phyloP scores from a whole-genome alignment of 2,113 vertebrate species.

The Pygoscelis antarcticus region DNA sequence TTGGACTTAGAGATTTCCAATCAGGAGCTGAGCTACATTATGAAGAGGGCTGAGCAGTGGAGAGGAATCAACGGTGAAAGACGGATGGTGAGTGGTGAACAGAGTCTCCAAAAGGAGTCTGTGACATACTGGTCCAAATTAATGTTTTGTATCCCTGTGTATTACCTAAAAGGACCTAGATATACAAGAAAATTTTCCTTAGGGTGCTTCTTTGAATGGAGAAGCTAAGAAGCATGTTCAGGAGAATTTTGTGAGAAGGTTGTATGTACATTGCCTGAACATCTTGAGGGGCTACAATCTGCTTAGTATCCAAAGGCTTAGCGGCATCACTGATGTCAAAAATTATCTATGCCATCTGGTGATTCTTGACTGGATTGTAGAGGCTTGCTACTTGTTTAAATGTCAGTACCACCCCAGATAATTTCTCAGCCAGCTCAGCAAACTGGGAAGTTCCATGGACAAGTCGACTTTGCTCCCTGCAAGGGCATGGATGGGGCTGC shows the following conservation, averaged over 20 bases:
- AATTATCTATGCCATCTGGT: background rate
- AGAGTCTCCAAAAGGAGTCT: background rate
- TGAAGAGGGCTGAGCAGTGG: conserved; percentile 91
- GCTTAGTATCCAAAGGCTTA: background rate
- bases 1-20: conserved; percentile 89
- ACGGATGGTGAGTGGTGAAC: conserved; percentile 79
- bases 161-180: background rate
- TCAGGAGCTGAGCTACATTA: conserved; percentile 88
- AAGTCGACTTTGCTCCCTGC: background rate
- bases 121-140: background rate
- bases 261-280: background rate
- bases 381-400: background rate
- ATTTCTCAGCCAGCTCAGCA: background rate
- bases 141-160: background rate
- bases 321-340: background rate
- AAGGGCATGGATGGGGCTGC: background rate
- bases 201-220: background rate
- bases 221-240: background rate
- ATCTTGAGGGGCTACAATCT: background rate
- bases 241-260: background rate
- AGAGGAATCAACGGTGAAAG: conserved; percentile 88
- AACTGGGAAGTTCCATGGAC: background rate
- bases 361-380: background rate
- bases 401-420: background rate
- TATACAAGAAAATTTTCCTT: background rate